Percentiles rank a stretch among this genome's conserved stretches.
These are phyloP conservation scores for Betta splendens DNA, from an alignment of 2,797 vertebrate species.

Conservation along the genomic window DNA sequence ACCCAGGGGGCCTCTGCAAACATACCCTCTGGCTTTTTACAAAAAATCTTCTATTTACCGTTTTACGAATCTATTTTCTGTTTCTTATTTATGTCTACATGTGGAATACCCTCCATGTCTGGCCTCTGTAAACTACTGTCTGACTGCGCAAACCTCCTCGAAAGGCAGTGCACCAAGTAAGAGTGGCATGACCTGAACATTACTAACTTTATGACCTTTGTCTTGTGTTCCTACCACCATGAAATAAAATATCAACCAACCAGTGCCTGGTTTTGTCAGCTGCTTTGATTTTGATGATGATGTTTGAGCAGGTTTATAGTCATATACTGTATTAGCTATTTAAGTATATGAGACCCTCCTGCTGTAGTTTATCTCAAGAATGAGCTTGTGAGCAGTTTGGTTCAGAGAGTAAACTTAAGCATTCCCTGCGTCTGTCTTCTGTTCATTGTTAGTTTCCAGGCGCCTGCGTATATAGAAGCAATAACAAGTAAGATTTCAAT, in stretches of 20 bases:
- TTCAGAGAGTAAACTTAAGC: neutral
- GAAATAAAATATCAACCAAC: slow-evolving; percentile 94
- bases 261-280: slow-evolving; percentile 46
- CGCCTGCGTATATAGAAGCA: slow-evolving; percentile 3
- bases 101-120: slow-evolving; percentile 81
- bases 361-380: too few species aligned
- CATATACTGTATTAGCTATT: too few species aligned
- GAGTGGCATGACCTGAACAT: slow-evolving; percentile 89
- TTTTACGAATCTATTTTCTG: slow-evolving; percentile 80
- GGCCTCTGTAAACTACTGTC: slow-evolving; percentile 88
- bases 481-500: slow-evolving; percentile 14
- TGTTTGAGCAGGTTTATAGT: too few species aligned
- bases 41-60: slow-evolving; percentile 77
- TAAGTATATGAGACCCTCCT: too few species aligned
- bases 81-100: slow-evolving; percentile 86
- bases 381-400: slow-evolving; percentile 5
- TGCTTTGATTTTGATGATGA: slow-evolving; percentile 49
- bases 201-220: slow-evolving; percentile 95
- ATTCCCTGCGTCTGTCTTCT: slow-evolving; percentile 1
- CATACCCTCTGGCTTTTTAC: slow-evolving; percentile 71
- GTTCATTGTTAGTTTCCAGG: slow-evolving; percentile 6
- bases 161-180: slow-evolving; percentile 83
- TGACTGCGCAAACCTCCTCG: slow-evolving; percentile 79
- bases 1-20: slow-evolving; percentile 63
- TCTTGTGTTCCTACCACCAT: slow-evolving; percentile 92